Base-by-base conservation (phyloP, 2,888 invertebrate genomes). In the Norana najaformis region DNA sequence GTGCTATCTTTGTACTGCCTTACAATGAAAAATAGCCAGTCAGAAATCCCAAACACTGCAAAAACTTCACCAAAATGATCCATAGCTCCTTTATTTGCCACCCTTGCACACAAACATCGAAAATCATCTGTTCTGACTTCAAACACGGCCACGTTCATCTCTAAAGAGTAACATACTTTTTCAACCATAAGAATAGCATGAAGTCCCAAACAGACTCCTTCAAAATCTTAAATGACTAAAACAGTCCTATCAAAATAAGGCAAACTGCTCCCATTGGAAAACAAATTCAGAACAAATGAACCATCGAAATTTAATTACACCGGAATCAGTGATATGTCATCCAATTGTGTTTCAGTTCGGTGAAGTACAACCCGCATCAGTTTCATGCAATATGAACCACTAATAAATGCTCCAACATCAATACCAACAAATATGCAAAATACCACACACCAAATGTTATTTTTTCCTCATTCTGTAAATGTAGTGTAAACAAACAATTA, bases 41-140 rank as follows among this genome's bases (percentile, higher is more conserved):
- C 1, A 69, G 30, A 69, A 69, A 69, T 23, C 69, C 13, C 16
- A 69, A 69, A 69, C 30, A 41, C 41, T 41, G 41, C 41, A 5
- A 18, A 41, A 41, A 69, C 69, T n/a, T 69, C n/a, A 69, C n/a
- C 30, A 69, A 69, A 69, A n/a, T 69, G 30, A 69, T n/a, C n/a
- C 30, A 69, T n/a, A 13, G 69, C 69, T n/a, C 8, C 69, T 11
- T 69, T 69, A n/a, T 69, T 69, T 69, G 30, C 69, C n/a, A n/a
- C n/a, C 69, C 69, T n/a, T n/a, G n/a, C 69, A 69, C 69, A 69
- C 69, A 69, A n/a, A 69, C n/a, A 69, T n/a, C n/a, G n/a, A 69
- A 69, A 30, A 69, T 69, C 69, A 69, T 69, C n/a, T 69, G n/a
- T 69, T n/a, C 16, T 69, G 30, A 69, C 69, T 69, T 69, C 11